phyloP scores from a whole-genome alignment of 2,113 vertebrate species.

The Pseudopodoces humilis region DNA sequence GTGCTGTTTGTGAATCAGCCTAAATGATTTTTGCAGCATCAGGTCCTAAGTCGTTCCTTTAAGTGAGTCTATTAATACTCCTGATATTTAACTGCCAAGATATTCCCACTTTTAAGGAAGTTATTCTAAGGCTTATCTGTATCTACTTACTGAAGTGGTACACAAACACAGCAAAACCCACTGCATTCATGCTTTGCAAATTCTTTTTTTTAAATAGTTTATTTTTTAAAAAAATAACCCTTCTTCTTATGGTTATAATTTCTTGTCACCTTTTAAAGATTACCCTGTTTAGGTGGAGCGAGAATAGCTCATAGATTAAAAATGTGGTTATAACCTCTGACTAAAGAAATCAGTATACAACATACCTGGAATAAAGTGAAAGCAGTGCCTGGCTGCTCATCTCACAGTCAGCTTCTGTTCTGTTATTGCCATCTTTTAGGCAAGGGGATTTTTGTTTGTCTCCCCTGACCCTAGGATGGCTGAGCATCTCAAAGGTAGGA shows the following conservation, averaged over 20 bases:
- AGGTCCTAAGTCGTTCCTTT: not conserved
- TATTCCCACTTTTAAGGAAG: not conserved
- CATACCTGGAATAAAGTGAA: not conserved
- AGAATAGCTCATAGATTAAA: not conserved
- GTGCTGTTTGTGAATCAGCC: not conserved
- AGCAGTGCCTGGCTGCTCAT: not conserved
- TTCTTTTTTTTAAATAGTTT: not conserved
- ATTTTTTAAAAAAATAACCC: not conserved
- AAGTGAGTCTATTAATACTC: not conserved
- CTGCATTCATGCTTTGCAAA: not conserved
- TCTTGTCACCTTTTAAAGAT: not conserved
- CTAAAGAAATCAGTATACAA: not conserved
- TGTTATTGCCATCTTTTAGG: not conserved
- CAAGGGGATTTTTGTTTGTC: not conserved
- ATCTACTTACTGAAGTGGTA: not conserved
- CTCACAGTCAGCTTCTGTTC: not conserved
- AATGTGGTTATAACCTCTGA: not conserved
- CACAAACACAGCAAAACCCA: not conserved
- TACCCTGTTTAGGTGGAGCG: not conserved
- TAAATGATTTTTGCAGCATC: not conserved
- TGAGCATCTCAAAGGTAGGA: not conserved
- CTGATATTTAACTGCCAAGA: not conserved
- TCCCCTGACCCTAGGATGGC: not conserved
- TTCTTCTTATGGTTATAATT: not conserved
- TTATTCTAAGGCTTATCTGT: not conserved